These are phyloP conservation scores for Microtus richardsoni DNA, from an alignment of 2,113 vertebrate genomes.

Conservation along the genomic window DNA sequence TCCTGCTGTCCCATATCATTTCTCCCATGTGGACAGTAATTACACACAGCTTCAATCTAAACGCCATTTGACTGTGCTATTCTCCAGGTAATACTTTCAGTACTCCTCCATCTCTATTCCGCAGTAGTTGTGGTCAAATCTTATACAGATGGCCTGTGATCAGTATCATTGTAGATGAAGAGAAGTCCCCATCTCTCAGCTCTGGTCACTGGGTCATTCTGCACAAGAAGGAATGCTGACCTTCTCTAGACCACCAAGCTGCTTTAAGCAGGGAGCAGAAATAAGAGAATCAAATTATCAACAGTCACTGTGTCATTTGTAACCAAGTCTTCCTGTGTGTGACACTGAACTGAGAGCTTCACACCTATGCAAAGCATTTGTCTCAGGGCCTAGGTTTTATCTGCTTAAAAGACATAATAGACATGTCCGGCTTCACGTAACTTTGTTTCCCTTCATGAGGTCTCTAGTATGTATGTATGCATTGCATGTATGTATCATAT, in stretches of 20 bases:
- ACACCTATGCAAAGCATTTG: background rate
- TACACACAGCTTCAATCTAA: background rate
- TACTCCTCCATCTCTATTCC: background rate
- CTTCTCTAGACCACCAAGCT: background rate
- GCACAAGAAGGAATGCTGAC: background rate
- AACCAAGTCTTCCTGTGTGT: background rate
- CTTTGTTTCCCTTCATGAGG: background rate
- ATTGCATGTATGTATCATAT: background rate
- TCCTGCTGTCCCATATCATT: background rate
- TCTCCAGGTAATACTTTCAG: background rate
- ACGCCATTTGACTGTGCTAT: background rate
- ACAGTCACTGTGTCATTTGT: background rate
- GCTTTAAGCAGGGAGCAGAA: background rate
- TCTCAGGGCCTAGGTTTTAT: background rate
- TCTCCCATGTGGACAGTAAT: background rate
- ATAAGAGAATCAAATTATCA: background rate
- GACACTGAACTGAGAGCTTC: background rate
- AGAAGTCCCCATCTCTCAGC: background rate
- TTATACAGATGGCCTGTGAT: background rate
- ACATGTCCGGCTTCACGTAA: background rate
- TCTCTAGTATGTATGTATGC: background rate
- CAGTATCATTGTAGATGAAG: background rate
- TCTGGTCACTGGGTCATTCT: background rate
- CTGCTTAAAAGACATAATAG: background rate
- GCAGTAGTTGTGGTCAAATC: background rate